Evolutionary conservation across 2,113 vertebrate species (phyloP).

Genomic region (Nannobrachium achirus): DNA sequence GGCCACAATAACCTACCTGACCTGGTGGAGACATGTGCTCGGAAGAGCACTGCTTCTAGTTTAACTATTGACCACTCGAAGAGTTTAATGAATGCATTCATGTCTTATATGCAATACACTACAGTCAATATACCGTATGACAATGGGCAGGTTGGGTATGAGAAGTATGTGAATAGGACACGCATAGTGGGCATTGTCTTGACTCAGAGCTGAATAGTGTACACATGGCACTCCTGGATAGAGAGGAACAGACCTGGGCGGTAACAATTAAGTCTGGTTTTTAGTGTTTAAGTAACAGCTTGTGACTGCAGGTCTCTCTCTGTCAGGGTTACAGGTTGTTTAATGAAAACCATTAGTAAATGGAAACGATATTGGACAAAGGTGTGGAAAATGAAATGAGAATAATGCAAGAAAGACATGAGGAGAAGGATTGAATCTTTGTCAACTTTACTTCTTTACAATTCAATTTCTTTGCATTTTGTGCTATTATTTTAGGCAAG

Average conservation of each 20-base stretch:
- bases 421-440: too few species aligned
- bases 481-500: too few species aligned
- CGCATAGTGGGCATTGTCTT: slow-evolving; percentile 31
- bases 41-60: too few species aligned
- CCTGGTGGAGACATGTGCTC: too few species aligned
- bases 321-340: neutral
- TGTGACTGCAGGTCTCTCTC: too few species aligned
- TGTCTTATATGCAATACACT: neutral
- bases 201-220: slow-evolving; percentile 17
- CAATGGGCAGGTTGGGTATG: slow-evolving; percentile 1
- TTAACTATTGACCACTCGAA: neutral
- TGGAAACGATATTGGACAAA: neutral
- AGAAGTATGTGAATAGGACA: slow-evolving; percentile 16
- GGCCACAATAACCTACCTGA: too few species aligned
- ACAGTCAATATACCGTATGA: neutral
- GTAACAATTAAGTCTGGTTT: neutral
- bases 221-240: slow-evolving; percentile 28
- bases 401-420: neutral
- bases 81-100: neutral
- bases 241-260: neutral
- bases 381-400: too few species aligned
- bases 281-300: slow-evolving; percentile 10
- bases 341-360: neutral
- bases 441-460: too few species aligned
- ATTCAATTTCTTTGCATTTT: too few species aligned